Evolutionary conservation across 2,888 invertebrate species (phyloP), one percentile per base, ranked within the genome.

Genomic region (Lycaena phlaeas): DNA sequence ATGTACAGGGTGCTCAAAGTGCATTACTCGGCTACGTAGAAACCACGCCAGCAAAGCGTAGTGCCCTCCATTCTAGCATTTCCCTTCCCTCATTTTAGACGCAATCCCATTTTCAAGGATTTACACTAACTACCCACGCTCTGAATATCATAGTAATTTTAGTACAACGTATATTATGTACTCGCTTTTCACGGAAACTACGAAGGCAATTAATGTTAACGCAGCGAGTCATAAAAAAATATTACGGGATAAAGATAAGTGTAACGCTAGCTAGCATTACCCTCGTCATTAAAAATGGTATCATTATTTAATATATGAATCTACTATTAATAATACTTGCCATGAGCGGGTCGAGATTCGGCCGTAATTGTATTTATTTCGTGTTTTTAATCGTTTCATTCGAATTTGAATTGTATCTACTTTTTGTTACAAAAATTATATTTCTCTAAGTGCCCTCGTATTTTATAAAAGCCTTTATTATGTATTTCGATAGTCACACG

Each of bases 21-120:
- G 48, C 48, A 49, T 43, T 51, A 55, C 57, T 54, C 52, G 47
- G 62, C 59, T 57, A 57, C 58, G 61, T 64, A 28, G 14, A 28
- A 56, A 56, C 56, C 50, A 54, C 54, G 56, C 44, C 47, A 52
- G 50, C 46, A 49, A 43, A 58, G 53, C 61, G 61, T 68, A 72
- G 64, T 67, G 61, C 64, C 59, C 68, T 68, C 57, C 60, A 60
- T 62, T 72, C 60, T 62, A 66, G 61, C 61, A 54, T 58, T 45
- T 42, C 46, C 45, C 43, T 40, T 44, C 45, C 45, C 45, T 42
- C 36, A 44, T 40, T 36, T 36, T 29, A 45, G 46, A 45, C 46
- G 46, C 43, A 50, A 50, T 48, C 44, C 45, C 48, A 45, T 50
- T 54, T 50, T 42, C 46, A 45, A 47, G 44, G 39, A 50, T 51